Conservation (phyloP, 1,140 invertebrate genomes). For the Antheraea mylitta region DNA sequence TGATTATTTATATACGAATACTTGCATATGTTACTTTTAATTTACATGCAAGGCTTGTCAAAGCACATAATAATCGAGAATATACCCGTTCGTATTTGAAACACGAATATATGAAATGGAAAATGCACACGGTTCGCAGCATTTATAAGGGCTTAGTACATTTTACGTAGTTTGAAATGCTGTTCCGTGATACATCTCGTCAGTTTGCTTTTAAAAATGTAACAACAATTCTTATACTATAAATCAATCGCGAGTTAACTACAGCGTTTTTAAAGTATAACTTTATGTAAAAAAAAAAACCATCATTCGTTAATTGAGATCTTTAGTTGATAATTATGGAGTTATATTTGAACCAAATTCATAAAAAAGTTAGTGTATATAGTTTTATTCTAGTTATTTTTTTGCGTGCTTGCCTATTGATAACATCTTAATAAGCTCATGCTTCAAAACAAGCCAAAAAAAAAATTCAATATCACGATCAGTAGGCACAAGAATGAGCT, state of each 20-base stretch:
- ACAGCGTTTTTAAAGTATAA: too few relatives aligned
- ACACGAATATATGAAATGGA: conserved; percentile 6
- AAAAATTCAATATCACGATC: too few relatives aligned
- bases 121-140: neutral
- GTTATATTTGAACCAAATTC: too few relatives aligned
- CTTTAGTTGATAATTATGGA: too few relatives aligned
- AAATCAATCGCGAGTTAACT: neutral
- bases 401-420: too few relatives aligned
- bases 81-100: conserved; percentile 8
- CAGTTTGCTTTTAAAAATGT: neutral
- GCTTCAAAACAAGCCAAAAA: too few relatives aligned
- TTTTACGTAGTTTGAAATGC: neutral
- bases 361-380: too few relatives aligned
- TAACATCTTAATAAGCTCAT: too few relatives aligned
- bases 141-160: conserved; percentile 6
- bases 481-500: too few relatives aligned
- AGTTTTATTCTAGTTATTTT: too few relatives aligned
- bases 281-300: too few relatives aligned
- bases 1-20: conserved; percentile 16
- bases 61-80: conserved; percentile 32
- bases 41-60: conserved; percentile 44
- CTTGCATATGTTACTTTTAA: conserved; percentile 26
- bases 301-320: too few relatives aligned
- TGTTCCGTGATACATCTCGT: neutral
- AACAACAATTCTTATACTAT: neutral